Evolutionary conservation across 2,888 invertebrate species (phyloP).

Genomic region (Allophyes oxyacanthae): DNA sequence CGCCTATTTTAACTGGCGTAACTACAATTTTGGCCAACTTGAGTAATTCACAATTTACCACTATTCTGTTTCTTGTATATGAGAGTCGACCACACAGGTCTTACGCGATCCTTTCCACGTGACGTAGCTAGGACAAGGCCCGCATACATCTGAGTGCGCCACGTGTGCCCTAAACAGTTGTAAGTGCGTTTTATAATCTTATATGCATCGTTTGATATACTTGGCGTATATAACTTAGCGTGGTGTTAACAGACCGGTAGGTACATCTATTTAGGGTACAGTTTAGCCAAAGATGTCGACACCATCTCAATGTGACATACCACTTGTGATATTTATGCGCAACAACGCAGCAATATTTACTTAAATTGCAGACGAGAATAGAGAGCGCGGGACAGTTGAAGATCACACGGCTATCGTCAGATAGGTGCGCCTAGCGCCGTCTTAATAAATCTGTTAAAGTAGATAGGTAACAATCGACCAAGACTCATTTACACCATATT

Average conservation of each 20-base stretch:
- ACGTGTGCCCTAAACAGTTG: constrained; percentile 18
- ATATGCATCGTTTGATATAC: too few relatives aligned
- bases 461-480: constrained; percentile 51
- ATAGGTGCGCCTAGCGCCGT: constrained; percentile 25
- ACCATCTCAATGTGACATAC: constrained; percentile 33
- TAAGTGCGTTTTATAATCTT: background rate
- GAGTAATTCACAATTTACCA: constrained; percentile 78
- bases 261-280: constrained; percentile 24
- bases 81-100: constrained; percentile 57
- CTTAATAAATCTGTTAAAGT: constrained; percentile 38
- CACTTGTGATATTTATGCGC: constrained; percentile 40
- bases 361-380: constrained; percentile 42
- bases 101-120: constrained; percentile 38
- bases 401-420: constrained; percentile 27
- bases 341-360: constrained; percentile 43
- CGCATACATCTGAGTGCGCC: constrained; percentile 9
- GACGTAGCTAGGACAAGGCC: constrained; percentile 15
- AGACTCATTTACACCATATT: constrained; percentile 60
- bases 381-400: constrained; percentile 37
- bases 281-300: constrained; percentile 25
- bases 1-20: constrained; percentile 75
- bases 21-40: constrained; percentile 85
- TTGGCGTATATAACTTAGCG: background rate
- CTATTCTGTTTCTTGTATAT: constrained; percentile 55
- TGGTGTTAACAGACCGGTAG: constrained; percentile 5